Base-by-base conservation (phyloP, 2,113 vertebrate species). In the Scortum barcoo region DNA sequence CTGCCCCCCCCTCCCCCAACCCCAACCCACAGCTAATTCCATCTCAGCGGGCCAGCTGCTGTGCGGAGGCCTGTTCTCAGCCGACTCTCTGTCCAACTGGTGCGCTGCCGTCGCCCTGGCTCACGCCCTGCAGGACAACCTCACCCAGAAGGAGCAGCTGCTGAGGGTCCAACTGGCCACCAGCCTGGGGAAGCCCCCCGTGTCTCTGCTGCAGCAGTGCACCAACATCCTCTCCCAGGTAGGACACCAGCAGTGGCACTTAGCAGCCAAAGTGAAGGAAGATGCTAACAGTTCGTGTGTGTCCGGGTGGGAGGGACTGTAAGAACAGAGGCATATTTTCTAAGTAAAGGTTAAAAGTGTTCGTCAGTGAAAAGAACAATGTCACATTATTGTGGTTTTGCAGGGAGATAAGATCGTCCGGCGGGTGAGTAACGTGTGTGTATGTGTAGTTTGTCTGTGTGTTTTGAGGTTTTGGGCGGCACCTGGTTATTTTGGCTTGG, bases 391-490 rank as follows among this genome's bases (percentile, higher is more conserved):
- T 99, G 91, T 98, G 94, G 96, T 97, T 95, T 99, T 97, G 82
- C 98, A 99, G 98, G 98, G 98, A 78, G 98, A 99, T 99, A 99
- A 99, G 96, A 98, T 99, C 97, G 85, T 94, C 97, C 96, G 98
- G 93, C 96, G 97, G 98, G 98, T 99, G 96, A 96, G 98, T 99
- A 97, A 94, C 20, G 62, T 48, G 68, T 46, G 61, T 86, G 69
- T n/a, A n/a, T 77, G 42, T 67, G 67, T 69, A 92, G n/a, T 91
- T 88, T 91, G 76, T 87, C 80, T 89, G 85, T 91, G 78, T 69
- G 53, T 73, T 61, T 90, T 90, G 63, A 84, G 72, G 86, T 92
- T 96, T 95, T 94, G 94, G 89, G 88, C 83, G 87, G 83, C 93
- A 95, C 94, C 46, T 87, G 90, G 86, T 92, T 84, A 60, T 73